These are phyloP conservation scores for Colossoma macropomum DNA, from an alignment of 2,113 vertebrate genomes.

Conservation along the genomic window DNA sequence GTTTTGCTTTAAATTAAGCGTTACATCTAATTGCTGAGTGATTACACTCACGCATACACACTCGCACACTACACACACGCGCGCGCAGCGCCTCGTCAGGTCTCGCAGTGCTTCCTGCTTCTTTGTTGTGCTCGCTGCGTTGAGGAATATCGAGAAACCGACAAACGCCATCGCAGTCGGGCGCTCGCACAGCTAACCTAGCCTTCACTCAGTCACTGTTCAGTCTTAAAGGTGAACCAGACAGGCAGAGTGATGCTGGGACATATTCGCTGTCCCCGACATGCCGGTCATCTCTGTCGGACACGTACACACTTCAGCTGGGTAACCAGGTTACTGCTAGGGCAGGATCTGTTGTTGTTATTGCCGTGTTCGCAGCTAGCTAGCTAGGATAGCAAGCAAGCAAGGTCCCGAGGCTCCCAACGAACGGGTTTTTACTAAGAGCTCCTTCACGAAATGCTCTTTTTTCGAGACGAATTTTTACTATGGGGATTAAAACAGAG, in stretches of 20 bases:
- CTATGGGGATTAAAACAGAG: neutral
- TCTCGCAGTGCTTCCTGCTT: slow-evolving; percentile 34
- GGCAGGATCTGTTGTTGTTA: neutral
- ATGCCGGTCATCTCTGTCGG: neutral
- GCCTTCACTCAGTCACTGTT: neutral
- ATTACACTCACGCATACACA: slow-evolving; percentile 36
- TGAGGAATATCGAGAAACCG: slow-evolving; percentile 4
- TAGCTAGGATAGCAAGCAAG: slow-evolving; percentile 12
- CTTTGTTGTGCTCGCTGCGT: slow-evolving; percentile 67
- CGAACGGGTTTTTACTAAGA: neutral
- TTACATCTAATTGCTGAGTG: slow-evolving; percentile 45
- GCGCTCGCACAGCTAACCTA: neutral
- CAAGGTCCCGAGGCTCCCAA: slow-evolving; percentile 1
- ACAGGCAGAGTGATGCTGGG: neutral
- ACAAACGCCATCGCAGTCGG: slow-evolving; percentile 33
- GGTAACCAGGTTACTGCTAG: neutral
- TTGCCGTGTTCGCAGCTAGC: neutral
- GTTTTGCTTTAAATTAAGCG: slow-evolving; percentile 62
- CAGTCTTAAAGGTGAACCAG: neutral
- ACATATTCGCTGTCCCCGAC: neutral
- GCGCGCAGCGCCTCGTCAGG: slow-evolving; percentile 44
- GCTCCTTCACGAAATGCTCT: neutral
- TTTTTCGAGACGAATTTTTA: slow-evolving; percentile 1
- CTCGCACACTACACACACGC: neutral
- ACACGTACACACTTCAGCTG: no score